A percentile compares a stretch with the other conserved stretches of the same genome.
Evolutionary conservation across 2,888 invertebrate species (phyloP).

Genomic region (Cataglyphis albicans): DNA sequence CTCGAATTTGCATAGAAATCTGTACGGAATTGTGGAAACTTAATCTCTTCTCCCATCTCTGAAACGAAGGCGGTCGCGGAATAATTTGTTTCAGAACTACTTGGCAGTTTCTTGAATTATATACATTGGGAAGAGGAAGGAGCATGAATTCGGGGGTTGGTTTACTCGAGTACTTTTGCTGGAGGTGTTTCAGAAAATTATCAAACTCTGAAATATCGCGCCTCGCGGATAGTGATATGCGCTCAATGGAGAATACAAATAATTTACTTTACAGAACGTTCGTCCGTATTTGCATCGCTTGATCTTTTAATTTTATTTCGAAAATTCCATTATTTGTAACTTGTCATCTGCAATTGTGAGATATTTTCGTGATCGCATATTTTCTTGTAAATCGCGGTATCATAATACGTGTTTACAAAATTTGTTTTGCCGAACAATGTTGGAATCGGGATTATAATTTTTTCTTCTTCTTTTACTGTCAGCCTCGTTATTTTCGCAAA

Average conservation of each 20-base stretch:
- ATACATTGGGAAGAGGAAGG: background rate
- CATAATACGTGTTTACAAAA: background rate
- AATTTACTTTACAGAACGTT: slow-evolving; percentile 20
- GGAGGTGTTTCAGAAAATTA: slow-evolving; percentile 1
- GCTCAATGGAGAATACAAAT: slow-evolving; percentile 7
- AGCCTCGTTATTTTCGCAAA: background rate
- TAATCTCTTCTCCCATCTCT: background rate
- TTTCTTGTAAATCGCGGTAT: background rate
- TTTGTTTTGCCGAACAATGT: background rate
- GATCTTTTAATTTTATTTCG: slow-evolving; percentile 10
- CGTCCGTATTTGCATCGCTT: slow-evolving; percentile 15
- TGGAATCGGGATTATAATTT: background rate
- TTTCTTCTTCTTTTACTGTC: background rate
- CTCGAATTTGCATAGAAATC: slow-evolving; percentile 5
- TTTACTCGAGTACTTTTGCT: background rate
- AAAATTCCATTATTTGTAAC: slow-evolving; percentile 17
- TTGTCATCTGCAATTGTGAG: background rate
- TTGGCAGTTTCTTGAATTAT: slow-evolving; percentile 21
- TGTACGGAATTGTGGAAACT: background rate
- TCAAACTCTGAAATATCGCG: slow-evolving; percentile 25
- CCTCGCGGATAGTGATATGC: background rate
- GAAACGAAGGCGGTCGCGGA: background rate
- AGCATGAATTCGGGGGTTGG: background rate
- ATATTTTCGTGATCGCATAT: background rate
- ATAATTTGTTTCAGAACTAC: slow-evolving; percentile 20